Percentiles rank a stretch among this genome's conserved stretches.
phyloP scores from a whole-genome alignment of 2,797 vertebrate genomes.

The Protonibea diacanthus region DNA sequence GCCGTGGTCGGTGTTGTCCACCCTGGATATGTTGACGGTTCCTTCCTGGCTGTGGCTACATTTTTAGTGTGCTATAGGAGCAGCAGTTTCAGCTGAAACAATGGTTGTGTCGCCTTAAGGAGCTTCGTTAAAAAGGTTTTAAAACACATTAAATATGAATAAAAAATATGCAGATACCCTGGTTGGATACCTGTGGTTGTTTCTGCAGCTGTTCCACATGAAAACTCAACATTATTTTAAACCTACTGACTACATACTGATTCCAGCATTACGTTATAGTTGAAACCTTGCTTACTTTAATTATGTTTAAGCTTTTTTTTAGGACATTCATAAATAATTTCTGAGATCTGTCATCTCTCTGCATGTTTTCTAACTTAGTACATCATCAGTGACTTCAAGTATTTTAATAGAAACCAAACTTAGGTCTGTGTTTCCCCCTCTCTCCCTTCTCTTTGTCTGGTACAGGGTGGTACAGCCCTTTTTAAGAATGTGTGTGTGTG shows the following conservation, averaged over 20 bases:
- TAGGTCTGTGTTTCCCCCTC: not conserved
- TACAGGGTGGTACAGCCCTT: conserved; percentile 71
- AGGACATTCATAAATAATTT: not conserved
- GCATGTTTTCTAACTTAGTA: not conserved
- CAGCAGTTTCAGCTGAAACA: not conserved
- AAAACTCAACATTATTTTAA: not conserved
- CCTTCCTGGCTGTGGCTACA: not conserved
- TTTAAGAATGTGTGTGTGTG: conserved; percentile 24
- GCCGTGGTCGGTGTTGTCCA: not conserved
- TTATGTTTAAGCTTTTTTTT: not conserved
- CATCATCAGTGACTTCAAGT: not conserved
- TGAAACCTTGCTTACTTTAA: not conserved
- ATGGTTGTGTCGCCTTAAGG: not conserved
- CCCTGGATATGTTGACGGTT: not conserved
- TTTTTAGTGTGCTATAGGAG: not conserved
- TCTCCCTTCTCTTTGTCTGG: conserved; percentile 44
- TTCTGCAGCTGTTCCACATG: not conserved
- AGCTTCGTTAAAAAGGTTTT: not conserved
- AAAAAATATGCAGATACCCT: too few species aligned
- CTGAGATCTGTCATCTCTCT: not conserved
- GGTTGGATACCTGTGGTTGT: not conserved
- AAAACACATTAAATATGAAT: too few species aligned
- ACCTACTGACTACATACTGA: not conserved
- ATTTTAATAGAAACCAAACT: not conserved
- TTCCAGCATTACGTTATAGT: not conserved